These are phyloP conservation scores for Pica pica DNA, from an alignment of 2,113 vertebrate species.

Conservation along the genomic window DNA sequence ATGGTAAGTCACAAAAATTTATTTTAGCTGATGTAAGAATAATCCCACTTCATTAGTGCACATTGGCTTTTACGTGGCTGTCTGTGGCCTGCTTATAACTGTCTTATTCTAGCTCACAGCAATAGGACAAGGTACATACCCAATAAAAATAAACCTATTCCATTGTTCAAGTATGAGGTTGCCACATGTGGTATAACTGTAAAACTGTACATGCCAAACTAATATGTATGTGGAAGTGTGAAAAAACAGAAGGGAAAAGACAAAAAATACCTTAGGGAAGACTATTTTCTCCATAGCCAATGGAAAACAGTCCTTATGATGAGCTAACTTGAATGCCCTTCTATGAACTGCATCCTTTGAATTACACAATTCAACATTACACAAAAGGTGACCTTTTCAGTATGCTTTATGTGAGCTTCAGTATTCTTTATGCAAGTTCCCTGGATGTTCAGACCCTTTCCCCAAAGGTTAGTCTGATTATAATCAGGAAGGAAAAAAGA, in stretches of 20 bases:
- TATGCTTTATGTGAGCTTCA: slow-evolving; percentile 18
- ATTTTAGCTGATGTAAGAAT: background rate
- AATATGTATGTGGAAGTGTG: fast-evolving
- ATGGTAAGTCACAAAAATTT: background rate
- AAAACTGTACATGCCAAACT: background rate
- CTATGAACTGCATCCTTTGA: background rate
- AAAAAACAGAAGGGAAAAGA: background rate
- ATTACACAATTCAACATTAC: background rate
- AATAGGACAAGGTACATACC: background rate
- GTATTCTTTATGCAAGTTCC: background rate
- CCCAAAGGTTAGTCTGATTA: slow-evolving; percentile 21
- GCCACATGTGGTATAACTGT: fast-evolving
- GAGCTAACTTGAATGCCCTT: background rate
- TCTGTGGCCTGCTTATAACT: background rate
- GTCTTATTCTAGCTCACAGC: background rate
- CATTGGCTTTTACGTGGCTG: background rate
- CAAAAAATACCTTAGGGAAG: background rate
- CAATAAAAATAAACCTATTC: background rate
- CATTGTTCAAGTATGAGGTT: background rate
- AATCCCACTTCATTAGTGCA: background rate
- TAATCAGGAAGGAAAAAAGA: slow-evolving; percentile 23
- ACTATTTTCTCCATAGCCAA: background rate
- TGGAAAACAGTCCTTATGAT: background rate
- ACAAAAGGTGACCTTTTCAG: slow-evolving; percentile 55
- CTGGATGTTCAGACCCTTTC: slow-evolving; percentile 19